A percentile compares a stretch with the other conserved stretches of the same genome.
These are phyloP conservation scores for Trichosurus vulpecula DNA, from an alignment of 2,797 vertebrate species.

Conservation along the genomic window DNA sequence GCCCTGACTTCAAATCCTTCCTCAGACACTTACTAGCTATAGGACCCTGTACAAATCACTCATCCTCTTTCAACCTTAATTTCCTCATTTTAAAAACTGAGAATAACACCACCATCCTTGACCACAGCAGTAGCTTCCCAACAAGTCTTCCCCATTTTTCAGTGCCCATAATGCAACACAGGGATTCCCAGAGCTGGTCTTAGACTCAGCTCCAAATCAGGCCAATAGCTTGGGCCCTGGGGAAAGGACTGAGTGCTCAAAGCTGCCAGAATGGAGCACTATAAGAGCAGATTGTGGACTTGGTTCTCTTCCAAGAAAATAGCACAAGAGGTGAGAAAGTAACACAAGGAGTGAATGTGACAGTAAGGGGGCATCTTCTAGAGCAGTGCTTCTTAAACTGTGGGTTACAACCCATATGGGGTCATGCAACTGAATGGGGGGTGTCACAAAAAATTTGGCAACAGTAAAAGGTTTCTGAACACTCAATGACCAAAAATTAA, in stretches of 20 bases:
- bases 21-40: background rate
- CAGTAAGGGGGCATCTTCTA: background rate
- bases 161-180: background rate
- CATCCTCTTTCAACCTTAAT: background rate
- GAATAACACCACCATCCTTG: background rate
- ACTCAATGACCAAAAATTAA: too few species aligned
- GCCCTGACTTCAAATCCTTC: background rate
- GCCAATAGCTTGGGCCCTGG: background rate
- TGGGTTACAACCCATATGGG: too few species aligned
- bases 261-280: background rate
- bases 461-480: too few species aligned
- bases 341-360: background rate
- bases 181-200: background rate
- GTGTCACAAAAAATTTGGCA: too few species aligned
- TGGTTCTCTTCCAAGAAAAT: background rate
- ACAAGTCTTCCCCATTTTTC: background rate
- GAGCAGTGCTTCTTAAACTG: too few species aligned
- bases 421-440: too few species aligned
- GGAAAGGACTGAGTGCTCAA: background rate
- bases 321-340: background rate
- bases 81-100: background rate
- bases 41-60: background rate
- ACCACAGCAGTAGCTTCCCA: background rate
- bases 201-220: background rate
- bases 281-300: background rate